A percentile compares a stretch with the other conserved stretches of the same genome.
These are phyloP conservation scores for Drosophila baimaii DNA, from an alignment of 1,140 invertebrate genomes.

Conservation along the genomic window DNA sequence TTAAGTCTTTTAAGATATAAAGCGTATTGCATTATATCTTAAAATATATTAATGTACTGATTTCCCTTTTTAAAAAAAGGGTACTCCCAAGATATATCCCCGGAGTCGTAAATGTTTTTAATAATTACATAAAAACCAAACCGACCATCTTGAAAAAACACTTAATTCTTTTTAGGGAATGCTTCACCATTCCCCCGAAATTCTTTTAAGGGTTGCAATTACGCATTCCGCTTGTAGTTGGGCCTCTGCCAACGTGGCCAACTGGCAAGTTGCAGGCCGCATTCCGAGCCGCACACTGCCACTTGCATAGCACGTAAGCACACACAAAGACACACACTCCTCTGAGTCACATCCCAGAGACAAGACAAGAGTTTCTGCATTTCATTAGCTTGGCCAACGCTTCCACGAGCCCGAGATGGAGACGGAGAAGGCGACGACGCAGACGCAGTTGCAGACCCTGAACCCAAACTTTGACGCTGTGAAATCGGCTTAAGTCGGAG, in stretches of 20 bases:
- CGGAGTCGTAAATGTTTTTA: too few species aligned
- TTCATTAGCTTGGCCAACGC: constrained; percentile 37
- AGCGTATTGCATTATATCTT: too few species aligned
- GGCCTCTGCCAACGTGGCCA: constrained; percentile 33
- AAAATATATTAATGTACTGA: too few species aligned
- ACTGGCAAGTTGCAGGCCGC: constrained; percentile 33
- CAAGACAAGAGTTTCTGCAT: constrained; percentile 42
- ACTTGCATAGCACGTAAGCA: constrained; percentile 42
- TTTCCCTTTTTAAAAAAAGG: too few species aligned
- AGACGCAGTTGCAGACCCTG: constrained; percentile 23
- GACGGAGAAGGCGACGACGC: neutral
- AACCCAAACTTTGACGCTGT: constrained; percentile 34
- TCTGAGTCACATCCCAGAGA: constrained; percentile 37
- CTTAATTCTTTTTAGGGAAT: neutral
- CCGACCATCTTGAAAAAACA: neutral
- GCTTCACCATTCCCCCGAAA: neutral
- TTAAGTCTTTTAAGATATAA: too few species aligned
- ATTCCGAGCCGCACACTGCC: constrained; percentile 35
- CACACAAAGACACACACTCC: constrained; percentile 29
- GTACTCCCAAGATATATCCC: too few species aligned
- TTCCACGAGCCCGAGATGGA: constrained; percentile 10
- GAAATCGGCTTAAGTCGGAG: constrained; percentile 44
- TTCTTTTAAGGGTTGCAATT: constrained; percentile 16
- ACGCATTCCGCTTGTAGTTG: constrained; percentile 11
- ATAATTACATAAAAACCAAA: neutral